These are phyloP conservation scores for Cephalotes varians DNA, from an alignment of 2,888 invertebrate genomes.

Conservation along the genomic window DNA sequence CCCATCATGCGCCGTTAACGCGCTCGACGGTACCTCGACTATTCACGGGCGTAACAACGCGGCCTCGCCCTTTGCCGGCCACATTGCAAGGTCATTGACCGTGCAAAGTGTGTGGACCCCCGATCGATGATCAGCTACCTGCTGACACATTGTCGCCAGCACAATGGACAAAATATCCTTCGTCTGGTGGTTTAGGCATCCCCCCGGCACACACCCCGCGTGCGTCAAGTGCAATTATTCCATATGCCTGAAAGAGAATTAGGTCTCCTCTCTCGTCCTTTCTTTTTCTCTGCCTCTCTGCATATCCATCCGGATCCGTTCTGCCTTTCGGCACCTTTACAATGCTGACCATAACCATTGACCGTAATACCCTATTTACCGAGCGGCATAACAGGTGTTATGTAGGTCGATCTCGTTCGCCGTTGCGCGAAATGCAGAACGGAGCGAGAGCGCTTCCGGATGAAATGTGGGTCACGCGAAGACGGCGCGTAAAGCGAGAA, in stretches of 20 bases:
- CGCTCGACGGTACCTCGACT: not conserved
- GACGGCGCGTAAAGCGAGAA: no score
- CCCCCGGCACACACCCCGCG: slow-evolving; percentile 8
- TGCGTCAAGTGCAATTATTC: slow-evolving; percentile 75
- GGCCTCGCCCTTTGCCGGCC: slow-evolving; percentile 43
- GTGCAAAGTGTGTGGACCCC: slow-evolving; percentile 33
- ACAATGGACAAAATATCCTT: slow-evolving; percentile 71
- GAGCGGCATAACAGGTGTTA: slow-evolving; percentile 29
- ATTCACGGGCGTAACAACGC: slow-evolving; percentile 34
- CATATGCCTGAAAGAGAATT: slow-evolving; percentile 59
- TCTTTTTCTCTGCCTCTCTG: slow-evolving; percentile 10
- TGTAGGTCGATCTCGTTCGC: not conserved
- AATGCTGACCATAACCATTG: slow-evolving; percentile 60
- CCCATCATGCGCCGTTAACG: not conserved
- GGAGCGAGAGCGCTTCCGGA: not conserved
- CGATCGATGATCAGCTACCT: slow-evolving; percentile 79
- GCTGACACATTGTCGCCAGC: slow-evolving; percentile 75
- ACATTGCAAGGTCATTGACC: slow-evolving; percentile 76
- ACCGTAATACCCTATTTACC: slow-evolving; percentile 63
- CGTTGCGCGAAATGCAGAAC: slow-evolving; percentile 33
- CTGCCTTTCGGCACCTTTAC: slow-evolving; percentile 48
- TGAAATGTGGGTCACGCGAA: not conserved
- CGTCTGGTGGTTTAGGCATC: slow-evolving; percentile 55
- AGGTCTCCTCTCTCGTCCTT: not conserved
- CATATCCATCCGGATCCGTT: slow-evolving; percentile 55